phyloP scores from a whole-genome alignment of 2,797 vertebrate genomes.

The Gallinago solitaria region DNA sequence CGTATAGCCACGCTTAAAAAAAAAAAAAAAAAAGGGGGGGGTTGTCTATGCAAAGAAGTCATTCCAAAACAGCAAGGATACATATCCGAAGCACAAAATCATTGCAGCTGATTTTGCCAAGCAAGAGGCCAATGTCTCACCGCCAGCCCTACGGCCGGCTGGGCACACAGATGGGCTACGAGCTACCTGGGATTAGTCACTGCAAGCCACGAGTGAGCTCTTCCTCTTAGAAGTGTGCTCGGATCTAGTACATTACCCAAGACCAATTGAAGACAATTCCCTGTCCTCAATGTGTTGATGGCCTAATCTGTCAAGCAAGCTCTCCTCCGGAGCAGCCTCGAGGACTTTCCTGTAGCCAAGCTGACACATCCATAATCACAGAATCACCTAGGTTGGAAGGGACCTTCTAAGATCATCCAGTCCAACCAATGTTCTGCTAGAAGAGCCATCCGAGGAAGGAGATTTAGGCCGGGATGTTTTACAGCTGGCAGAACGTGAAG shows the following conservation, averaged over 20 bases:
- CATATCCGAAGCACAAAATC: not conserved
- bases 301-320: constrained; percentile 52
- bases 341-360: not conserved
- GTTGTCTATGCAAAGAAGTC: not conserved
- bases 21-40: not conserved
- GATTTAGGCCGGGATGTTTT: not conserved
- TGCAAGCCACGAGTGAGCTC: not conserved
- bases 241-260: constrained; percentile 21
- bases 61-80: not conserved
- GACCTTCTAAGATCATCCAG: no score
- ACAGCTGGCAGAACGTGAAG: not conserved
- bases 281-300: constrained; percentile 22
- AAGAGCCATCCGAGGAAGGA: not conserved
- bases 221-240: not conserved
- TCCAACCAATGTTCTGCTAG: not conserved
- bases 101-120: not conserved
- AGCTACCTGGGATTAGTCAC: not conserved
- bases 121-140: not conserved
- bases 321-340: not conserved
- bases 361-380: not conserved
- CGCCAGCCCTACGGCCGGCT: not conserved
- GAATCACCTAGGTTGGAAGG: no score
- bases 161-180: not conserved
- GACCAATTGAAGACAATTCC: constrained; percentile 52
- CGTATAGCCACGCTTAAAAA: rapidly evolving